phyloP scores from a whole-genome alignment of 1,140 invertebrate species.

The Palaemon carinicauda region DNA sequence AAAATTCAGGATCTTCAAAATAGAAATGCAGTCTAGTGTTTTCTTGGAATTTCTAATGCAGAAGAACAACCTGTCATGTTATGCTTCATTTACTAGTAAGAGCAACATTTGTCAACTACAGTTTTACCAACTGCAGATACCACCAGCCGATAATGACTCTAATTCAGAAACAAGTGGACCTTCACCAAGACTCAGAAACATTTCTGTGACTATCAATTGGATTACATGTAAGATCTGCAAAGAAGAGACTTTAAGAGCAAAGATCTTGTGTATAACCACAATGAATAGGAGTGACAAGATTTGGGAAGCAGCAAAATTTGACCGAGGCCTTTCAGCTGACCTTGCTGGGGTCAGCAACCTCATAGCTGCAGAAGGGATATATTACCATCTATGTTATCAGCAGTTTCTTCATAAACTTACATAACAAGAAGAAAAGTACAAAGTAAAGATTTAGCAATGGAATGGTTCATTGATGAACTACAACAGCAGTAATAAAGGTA shows the following conservation, averaged over 20 bases:
- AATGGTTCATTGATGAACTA: slow-evolving; percentile 18
- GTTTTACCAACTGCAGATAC: not conserved
- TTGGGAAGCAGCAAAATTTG: slow-evolving; percentile 15
- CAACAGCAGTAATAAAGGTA: slow-evolving; percentile 11
- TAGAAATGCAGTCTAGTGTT: slow-evolving; percentile 7
- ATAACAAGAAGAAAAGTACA: slow-evolving; percentile 11
- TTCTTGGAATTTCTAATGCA: slow-evolving; percentile 17
- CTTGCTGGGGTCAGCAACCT: slow-evolving; percentile 5
- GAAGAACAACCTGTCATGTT: slow-evolving; percentile 10
- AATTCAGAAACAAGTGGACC: slow-evolving; percentile 13
- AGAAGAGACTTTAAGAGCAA: slow-evolving; percentile 8
- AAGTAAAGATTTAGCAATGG: not conserved
- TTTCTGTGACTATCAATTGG: slow-evolving; percentile 3
- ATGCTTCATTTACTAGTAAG: not conserved
- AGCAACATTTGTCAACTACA: not conserved
- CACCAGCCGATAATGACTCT: not conserved
- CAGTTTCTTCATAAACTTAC: slow-evolving; percentile 7
- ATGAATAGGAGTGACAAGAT: slow-evolving; percentile 5
- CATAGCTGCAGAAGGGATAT: slow-evolving; percentile 15
- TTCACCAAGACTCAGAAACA: slow-evolving; percentile 10
- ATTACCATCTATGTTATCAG: slow-evolving; percentile 10
- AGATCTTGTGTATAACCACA: not conserved
- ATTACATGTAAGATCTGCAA: slow-evolving; percentile 9
- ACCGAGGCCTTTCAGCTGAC: slow-evolving; percentile 13
- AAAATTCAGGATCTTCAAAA: slow-evolving; percentile 23